These are phyloP conservation scores for Anabas testudineus DNA, from an alignment of 2,797 vertebrate species.

Conservation along the genomic window DNA sequence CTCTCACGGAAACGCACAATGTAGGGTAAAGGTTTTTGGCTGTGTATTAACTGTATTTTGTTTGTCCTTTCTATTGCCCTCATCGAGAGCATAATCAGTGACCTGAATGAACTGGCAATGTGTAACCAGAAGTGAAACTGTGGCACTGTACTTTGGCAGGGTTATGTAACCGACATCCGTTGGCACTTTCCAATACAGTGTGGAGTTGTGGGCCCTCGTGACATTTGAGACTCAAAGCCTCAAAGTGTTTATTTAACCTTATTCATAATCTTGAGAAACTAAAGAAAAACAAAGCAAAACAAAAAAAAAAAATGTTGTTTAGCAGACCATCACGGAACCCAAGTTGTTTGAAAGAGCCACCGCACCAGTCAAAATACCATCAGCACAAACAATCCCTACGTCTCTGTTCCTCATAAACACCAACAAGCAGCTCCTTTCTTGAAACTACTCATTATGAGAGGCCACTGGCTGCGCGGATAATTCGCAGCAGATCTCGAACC, in stretches of 20 bases:
- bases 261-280: slow-evolving; percentile 2
- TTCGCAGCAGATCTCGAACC: slow-evolving; percentile 62
- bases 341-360: slow-evolving; percentile 28
- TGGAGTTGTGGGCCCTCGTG: not conserved
- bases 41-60: not conserved
- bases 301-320: not conserved
- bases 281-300: not conserved
- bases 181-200: slow-evolving; percentile 9
- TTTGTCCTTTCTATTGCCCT: slow-evolving; percentile 10
- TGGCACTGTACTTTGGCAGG: slow-evolving; percentile 29
- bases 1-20: slow-evolving; percentile 10
- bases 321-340: not conserved
- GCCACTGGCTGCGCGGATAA: slow-evolving; percentile 45
- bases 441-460: slow-evolving; percentile 54
- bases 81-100: slow-evolving; percentile 11
- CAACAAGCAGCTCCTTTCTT: slow-evolving; percentile 54
- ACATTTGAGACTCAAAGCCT: slow-evolving; percentile 17
- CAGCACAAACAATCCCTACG: slow-evolving; percentile 26
- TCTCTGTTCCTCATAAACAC: slow-evolving; percentile 64
- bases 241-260: slow-evolving; percentile 10
- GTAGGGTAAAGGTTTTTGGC: slow-evolving; percentile 28
- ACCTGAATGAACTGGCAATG: not conserved
- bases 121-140: slow-evolving; percentile 19
- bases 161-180: slow-evolving; percentile 26
- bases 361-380: slow-evolving; percentile 27